Evolutionary conservation across 1,140 invertebrate species (phyloP).

Genomic region (Ceratosolen fusciceps): DNA sequence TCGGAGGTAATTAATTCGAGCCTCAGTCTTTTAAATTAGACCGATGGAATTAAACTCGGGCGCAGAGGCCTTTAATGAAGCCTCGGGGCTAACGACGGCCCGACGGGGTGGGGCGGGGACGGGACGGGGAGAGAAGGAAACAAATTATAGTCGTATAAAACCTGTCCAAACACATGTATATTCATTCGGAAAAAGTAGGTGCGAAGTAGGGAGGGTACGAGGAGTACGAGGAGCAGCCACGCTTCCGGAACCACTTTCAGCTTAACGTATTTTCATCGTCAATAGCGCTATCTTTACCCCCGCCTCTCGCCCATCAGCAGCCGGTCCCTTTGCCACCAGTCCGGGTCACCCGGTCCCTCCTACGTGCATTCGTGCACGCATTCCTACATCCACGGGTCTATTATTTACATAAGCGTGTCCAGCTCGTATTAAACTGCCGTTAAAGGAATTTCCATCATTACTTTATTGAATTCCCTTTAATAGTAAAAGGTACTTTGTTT

Average conservation of each 20-base stretch:
- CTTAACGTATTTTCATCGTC: too few relatives aligned
- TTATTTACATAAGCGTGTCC: too few relatives aligned
- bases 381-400: too few relatives aligned
- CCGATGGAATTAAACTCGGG: slow-evolving; percentile 32
- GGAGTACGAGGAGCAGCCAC: background rate
- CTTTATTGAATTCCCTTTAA: slow-evolving; percentile 25
- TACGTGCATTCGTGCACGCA: too few relatives aligned
- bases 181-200: background rate
- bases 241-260: background rate
- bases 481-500: background rate
- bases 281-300: background rate
- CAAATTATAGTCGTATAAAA: slow-evolving; percentile 1
- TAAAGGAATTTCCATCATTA: slow-evolving; percentile 54
- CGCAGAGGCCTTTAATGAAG: background rate
- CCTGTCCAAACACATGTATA: background rate
- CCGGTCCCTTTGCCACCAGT: too few relatives aligned
- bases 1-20: slow-evolving; percentile 30
- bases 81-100: background rate
- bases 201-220: background rate
- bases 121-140: background rate
- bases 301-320: too few relatives aligned
- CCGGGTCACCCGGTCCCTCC: too few relatives aligned
- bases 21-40: background rate
- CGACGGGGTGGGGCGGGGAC: too few relatives aligned
- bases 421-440: slow-evolving; percentile 58